phyloP scores from a whole-genome alignment of 1,140 invertebrate species.

The Cepaea nemoralis region DNA sequence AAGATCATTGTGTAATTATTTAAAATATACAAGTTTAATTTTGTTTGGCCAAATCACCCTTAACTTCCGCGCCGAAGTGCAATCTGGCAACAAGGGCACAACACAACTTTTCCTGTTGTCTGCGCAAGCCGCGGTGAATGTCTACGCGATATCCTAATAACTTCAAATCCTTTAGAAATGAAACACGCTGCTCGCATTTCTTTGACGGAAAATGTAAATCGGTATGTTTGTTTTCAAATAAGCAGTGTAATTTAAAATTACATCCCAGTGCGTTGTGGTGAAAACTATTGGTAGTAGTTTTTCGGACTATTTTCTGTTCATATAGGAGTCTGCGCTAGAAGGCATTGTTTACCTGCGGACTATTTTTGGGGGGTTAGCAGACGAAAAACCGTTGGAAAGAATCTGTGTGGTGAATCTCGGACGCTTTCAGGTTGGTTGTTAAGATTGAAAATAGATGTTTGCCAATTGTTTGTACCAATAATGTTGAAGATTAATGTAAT shows the following conservation, averaged over 20 bases:
- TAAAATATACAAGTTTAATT: too few relatives aligned
- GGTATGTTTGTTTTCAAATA: too few relatives aligned
- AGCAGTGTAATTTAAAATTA: too few relatives aligned
- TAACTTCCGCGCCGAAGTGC: background rate
- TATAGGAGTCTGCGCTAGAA: background rate
- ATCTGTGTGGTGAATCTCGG: background rate
- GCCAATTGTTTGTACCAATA: background rate
- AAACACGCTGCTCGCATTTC: too few relatives aligned
- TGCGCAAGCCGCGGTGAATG: background rate
- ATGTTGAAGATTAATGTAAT: background rate
- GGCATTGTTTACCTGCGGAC: constrained; percentile 17
- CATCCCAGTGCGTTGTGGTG: too few relatives aligned
- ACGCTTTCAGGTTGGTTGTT: background rate
- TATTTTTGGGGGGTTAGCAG: constrained; percentile 12
- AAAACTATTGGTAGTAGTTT: background rate
- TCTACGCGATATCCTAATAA: background rate
- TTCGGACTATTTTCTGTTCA: background rate
- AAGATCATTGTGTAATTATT: too few relatives aligned
- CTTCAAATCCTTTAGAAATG: background rate
- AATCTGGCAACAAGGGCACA: background rate
- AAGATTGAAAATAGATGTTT: background rate
- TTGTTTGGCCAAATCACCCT: background rate
- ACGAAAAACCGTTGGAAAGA: constrained; percentile 16
- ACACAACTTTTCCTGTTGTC: background rate
- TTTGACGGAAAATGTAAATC: too few relatives aligned